These are phyloP conservation scores for Caenorhabditis imperialis DNA, from an alignment of 2,888 invertebrate species.

Conservation along the genomic window DNA sequence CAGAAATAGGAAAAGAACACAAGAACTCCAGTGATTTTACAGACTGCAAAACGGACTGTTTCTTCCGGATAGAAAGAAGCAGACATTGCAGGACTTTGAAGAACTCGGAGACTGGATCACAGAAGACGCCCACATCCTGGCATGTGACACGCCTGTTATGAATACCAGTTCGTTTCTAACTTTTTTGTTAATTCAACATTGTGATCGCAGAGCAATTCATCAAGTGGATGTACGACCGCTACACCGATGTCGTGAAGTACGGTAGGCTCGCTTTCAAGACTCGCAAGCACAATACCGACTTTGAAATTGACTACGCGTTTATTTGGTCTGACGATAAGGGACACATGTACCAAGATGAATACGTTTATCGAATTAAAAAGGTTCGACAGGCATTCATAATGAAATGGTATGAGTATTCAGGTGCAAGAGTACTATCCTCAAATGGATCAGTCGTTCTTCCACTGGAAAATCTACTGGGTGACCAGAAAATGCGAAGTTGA, in stretches of 20 bases:
- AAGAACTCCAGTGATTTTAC: not conserved
- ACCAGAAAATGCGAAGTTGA: conserved; percentile 16
- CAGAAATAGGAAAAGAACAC: not conserved
- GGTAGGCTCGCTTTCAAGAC: not conserved
- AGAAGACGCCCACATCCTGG: conserved; percentile 7
- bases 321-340: conserved; percentile 14
- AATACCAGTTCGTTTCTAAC: not conserved
- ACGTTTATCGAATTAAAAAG: conserved; percentile 17
- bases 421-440: conserved; percentile 1
- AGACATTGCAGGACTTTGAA: conserved; percentile 16
- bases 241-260: conserved; percentile 8
- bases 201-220: conserved; percentile 16
- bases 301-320: conserved; percentile 8
- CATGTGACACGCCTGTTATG: conserved; percentile 16
- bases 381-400: not conserved
- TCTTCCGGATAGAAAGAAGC: conserved; percentile 3
- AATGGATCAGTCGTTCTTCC: not conserved
- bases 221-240: conserved; percentile 7
- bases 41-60: conserved; percentile 17
- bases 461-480: conserved; percentile 22
- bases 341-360: not conserved
- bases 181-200: not conserved
- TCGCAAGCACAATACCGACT: not conserved
- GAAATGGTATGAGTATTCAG: conserved; percentile 5
- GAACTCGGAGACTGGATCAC: conserved; percentile 19